These are phyloP conservation scores for Drosophila mercatorum DNA, from an alignment of 2,888 invertebrate genomes.

Conservation along the genomic window DNA sequence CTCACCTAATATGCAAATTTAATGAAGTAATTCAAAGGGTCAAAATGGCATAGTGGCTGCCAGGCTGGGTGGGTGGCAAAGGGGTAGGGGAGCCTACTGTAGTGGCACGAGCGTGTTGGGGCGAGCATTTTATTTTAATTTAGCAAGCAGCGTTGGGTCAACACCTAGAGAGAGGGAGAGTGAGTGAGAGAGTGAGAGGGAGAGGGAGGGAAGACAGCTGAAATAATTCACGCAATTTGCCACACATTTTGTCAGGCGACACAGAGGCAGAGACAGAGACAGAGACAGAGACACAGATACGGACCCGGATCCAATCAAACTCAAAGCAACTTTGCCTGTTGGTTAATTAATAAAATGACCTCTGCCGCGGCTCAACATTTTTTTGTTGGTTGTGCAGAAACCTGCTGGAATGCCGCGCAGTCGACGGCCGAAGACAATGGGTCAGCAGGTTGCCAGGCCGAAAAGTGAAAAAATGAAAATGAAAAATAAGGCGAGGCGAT, in stretches of 20 bases:
- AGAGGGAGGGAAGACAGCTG: conserved; percentile 23
- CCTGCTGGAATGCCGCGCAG: no score
- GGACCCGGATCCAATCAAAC: conserved; percentile 23
- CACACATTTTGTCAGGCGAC: conserved; percentile 62
- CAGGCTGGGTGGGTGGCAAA: no score
- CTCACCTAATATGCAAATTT: conserved; percentile 81
- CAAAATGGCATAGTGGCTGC: conserved; percentile 18
- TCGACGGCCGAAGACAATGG: conserved; percentile 51
- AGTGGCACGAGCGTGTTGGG: conserved; percentile 26
- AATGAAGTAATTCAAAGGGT: conserved; percentile 80
- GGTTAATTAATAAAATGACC: conserved; percentile 83
- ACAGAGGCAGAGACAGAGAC: background rate
- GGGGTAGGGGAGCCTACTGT: background rate
- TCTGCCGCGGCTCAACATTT: conserved; percentile 58
- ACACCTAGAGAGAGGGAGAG: conserved; percentile 31
- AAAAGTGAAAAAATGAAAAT: conserved; percentile 15
- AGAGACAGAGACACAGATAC: background rate
- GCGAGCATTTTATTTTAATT: conserved; percentile 69
- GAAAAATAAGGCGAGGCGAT: conserved; percentile 1
- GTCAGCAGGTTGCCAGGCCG: conserved; percentile 38
- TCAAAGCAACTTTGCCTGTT: conserved; percentile 54
- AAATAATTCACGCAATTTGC: conserved; percentile 74
- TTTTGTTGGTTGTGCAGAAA: background rate
- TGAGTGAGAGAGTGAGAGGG: background rate
- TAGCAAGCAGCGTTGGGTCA: conserved; percentile 44